These are phyloP conservation scores for Petrophora chlorosata DNA, from an alignment of 2,888 invertebrate species.

Conservation along the genomic window DNA sequence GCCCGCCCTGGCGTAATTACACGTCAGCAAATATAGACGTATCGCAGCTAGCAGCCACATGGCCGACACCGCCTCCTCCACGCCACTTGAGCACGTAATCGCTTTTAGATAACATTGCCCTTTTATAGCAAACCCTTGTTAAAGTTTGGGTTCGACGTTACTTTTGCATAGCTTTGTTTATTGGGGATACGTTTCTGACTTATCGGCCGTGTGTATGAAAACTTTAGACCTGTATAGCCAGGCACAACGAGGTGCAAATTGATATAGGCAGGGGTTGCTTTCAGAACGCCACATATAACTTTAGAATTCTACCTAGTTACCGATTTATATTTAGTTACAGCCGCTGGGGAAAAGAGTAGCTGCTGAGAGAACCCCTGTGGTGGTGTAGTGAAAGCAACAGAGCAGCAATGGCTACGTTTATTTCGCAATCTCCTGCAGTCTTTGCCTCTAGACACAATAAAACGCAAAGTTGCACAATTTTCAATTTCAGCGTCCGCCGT, in stretches of 20 bases:
- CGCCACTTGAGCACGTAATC: conserved; percentile 43
- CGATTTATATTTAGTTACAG: not conserved
- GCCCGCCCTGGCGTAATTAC: conserved; percentile 55
- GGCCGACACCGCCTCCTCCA: conserved; percentile 24
- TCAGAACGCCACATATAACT: conserved; percentile 7
- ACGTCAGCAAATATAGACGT: conserved; percentile 58
- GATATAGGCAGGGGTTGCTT: conserved; percentile 4
- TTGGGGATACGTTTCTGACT: not conserved
- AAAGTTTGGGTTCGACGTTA: conserved; percentile 4
- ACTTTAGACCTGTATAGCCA: not conserved
- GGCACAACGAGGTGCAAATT: conserved; percentile 3
- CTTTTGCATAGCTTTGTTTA: conserved; percentile 1
- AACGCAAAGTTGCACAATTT: conserved; percentile 70
- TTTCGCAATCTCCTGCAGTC: conserved; percentile 56
- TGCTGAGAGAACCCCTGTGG: conserved; percentile 32
- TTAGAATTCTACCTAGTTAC: not conserved
- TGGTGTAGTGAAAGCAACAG: conserved; percentile 40
- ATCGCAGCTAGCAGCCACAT: conserved; percentile 34
- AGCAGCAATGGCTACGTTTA: conserved; percentile 47
- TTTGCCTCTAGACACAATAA: conserved; percentile 58
- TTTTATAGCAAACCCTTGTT: conserved; percentile 21
- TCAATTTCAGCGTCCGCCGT: conserved; percentile 63
- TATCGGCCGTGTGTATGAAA: not conserved
- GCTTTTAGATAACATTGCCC: conserved; percentile 36
- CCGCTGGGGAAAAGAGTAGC: conserved; percentile 9